phyloP scores from a whole-genome alignment of 1,140 invertebrate species.

The Drosophila biarmipes region DNA sequence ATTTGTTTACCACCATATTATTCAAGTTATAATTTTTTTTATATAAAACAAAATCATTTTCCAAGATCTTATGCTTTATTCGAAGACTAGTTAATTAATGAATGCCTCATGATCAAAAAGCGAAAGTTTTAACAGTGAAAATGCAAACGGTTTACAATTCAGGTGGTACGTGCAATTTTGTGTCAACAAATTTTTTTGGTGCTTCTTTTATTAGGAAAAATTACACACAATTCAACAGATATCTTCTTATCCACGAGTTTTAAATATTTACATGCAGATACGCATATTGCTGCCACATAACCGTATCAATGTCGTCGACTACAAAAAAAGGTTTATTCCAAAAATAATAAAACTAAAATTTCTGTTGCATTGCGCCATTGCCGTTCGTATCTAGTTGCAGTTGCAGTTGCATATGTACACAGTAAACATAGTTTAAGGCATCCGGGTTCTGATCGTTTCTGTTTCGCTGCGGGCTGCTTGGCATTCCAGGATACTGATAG shows the following conservation, averaged over 20 bases:
- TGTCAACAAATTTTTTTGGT: neutral
- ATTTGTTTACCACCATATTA: neutral
- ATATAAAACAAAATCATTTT: neutral
- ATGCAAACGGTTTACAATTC: slow-evolving; percentile 9
- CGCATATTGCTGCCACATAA: slow-evolving; percentile 1
- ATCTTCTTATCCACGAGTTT: slow-evolving; percentile 8
- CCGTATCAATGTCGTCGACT: slow-evolving; percentile 19
- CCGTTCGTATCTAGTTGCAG: slow-evolving; percentile 35
- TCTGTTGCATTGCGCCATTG: slow-evolving; percentile 45
- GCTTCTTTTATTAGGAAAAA: slow-evolving; percentile 21
- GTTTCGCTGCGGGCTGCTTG: slow-evolving; percentile 5
- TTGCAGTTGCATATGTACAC: slow-evolving; percentile 34
- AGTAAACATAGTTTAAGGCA: slow-evolving; percentile 32
- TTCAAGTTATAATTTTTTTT: too few relatives aligned
- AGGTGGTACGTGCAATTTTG: neutral
- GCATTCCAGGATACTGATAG: slow-evolving; percentile 1
- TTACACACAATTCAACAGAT: slow-evolving; percentile 16
- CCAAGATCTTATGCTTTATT: neutral
- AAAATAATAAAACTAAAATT: slow-evolving; percentile 74
- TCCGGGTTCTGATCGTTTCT: slow-evolving; percentile 10
- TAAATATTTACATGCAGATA: slow-evolving; percentile 26
- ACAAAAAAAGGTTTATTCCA: slow-evolving; percentile 60
- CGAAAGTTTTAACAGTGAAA: slow-evolving; percentile 10
- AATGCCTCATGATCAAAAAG: neutral
- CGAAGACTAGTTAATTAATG: slow-evolving; percentile 12